A percentile compares a stretch with the other conserved stretches of the same genome.
phyloP scores from a whole-genome alignment of 2,797 vertebrate genomes.

The Rhinichthys osculus region DNA sequence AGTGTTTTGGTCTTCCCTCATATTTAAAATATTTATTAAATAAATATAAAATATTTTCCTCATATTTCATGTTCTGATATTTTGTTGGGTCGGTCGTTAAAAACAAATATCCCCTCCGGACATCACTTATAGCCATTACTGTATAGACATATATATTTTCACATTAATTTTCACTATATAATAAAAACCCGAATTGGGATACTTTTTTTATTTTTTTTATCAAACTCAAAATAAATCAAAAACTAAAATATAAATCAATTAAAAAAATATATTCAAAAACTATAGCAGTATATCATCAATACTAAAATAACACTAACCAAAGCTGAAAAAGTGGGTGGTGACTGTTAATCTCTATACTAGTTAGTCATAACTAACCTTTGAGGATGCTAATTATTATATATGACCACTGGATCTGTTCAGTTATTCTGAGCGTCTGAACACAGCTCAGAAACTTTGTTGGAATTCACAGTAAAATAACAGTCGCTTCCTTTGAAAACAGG shows the following conservation, averaged over 20 bases:
- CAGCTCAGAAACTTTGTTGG: background rate
- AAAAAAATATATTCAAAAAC: background rate
- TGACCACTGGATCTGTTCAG: background rate
- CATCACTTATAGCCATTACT: too few species aligned
- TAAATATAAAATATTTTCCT: too few species aligned
- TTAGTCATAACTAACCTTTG: background rate
- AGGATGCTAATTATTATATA: background rate
- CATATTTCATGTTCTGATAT: too few species aligned
- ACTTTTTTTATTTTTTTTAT: background rate
- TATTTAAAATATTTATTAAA: too few species aligned
- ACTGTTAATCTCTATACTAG: background rate
- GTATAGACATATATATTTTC: background rate
- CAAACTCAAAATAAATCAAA: too few species aligned
- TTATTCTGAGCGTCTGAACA: background rate
- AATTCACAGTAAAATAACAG: constrained; percentile 20
- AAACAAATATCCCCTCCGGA: too few species aligned
- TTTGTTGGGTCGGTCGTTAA: too few species aligned
- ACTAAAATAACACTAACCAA: background rate
- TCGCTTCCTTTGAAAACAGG: constrained; percentile 7
- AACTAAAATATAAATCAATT: background rate
- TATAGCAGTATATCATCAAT: background rate
- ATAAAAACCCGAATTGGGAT: too few species aligned
- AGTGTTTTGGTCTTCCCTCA: too few species aligned
- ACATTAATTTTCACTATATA: too few species aligned
- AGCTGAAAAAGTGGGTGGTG: background rate